Base-by-base conservation (phyloP, 2,888 invertebrate genomes). In the Dasysyrphus albostriatus region DNA sequence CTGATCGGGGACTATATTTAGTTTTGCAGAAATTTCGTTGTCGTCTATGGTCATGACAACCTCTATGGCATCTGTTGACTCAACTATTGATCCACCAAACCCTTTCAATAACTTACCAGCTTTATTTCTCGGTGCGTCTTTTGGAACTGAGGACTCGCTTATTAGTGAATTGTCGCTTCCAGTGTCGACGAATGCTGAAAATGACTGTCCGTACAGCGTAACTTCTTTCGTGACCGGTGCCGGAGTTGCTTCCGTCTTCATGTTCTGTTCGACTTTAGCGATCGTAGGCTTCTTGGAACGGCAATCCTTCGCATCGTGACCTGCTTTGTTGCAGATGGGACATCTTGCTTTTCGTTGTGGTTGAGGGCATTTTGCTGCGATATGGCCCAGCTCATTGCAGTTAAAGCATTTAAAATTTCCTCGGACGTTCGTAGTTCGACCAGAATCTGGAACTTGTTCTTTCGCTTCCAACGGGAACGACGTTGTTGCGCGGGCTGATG, bases 71-170 rank as follows among this genome's bases (percentile, higher is more conserved):
- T 73, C 58, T 8, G 12, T 51, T 14, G 65, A 59, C 37, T 83
- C 76, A 8, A 88, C 85, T 1, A 67, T 34, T 6, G 76, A 56
- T 42, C 82, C 88, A 5, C 88, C 85, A 44, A 89, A 88, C 34
- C 81, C 88, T 72, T 77, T 78, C 34, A 88, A 61, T 0, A 24
- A 49, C 16, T 74, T 88, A 6, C 37, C 7, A 7, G 59, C 59
- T 44, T 16, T 29, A 29, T 12, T 16, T 9, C 63, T 44, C 24
- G 1, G 3, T 5, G 37, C 58, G 3, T 69, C 24, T 14, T 19
- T 42, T n/a, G 83, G 74, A 3, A 70, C 65, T 34, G 34, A 44
- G 19, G 83, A 80, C 24, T 87, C 58, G 0, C 37, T 56, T 24
- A 88, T 88, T 9, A 83, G 19, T 2, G 81, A 80, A 37, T 80